Evolutionary conservation across 2,797 vertebrate species (phyloP), one percentile per base, ranked within the genome.

Genomic region (Lemur catta): DNA sequence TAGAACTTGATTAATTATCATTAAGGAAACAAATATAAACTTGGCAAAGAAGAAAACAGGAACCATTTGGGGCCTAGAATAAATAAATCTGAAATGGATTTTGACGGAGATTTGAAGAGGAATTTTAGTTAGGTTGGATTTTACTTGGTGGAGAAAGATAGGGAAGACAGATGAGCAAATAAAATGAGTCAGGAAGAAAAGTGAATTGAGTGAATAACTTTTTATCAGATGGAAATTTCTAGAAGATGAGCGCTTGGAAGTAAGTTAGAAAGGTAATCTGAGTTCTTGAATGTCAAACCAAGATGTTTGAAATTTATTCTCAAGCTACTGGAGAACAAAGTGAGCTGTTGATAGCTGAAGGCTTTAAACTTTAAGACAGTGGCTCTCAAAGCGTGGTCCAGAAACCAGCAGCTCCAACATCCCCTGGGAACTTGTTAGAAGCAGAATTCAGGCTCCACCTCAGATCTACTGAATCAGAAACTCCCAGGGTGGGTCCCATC

Each of bases 171-270:
- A 74, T 4, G 4, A 91, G 57, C 69, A 79, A 94, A 80, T 17
- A 6, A 52, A 69, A 90, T 38, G 6, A 59, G 74, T 84, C 28
- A 59, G 26, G 26, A 91, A 50, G 38, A 71, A 90, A 91, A 65
- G 3, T 20, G 13, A 84, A 33, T 30, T 78, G 14, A 59, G 4
- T 59, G 55, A 46, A 91, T 81, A 89, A 61, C 11, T 12, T 89
- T 81, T 93, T 63, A 82, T 71, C 55, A 92, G n/a, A 72, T n/a
- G 33, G 78, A 95, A 88, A 85, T 50, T 52, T 97, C 72, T 71
- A 57, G 55, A 92, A 75, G 61, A 80, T 35, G 3, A 46, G 4
- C 65, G 6, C 14, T 74, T 65, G 4, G 38, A 46, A 75, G 17
- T 26, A 82, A 94, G 33, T 65, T 75, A 82, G 72, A 46, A 71